These are phyloP conservation scores for Rhogogaster chlorosoma DNA, from an alignment of 2,888 invertebrate species.

Conservation along the genomic window DNA sequence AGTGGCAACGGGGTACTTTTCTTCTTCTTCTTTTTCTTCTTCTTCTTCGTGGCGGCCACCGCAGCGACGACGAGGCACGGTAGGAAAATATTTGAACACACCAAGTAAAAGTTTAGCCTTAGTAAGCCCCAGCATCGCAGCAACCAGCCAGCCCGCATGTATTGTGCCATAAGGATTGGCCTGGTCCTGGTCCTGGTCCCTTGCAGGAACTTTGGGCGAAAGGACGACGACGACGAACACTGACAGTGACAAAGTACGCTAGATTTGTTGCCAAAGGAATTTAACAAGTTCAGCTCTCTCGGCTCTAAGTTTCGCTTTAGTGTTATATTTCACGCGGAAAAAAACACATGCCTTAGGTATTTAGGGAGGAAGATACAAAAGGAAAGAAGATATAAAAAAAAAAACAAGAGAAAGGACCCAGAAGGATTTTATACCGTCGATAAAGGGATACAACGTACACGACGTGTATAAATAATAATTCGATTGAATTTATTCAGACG, in stretches of 20 bases:
- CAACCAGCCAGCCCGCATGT: neutral
- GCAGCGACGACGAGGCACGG: neutral
- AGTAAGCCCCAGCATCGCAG: neutral
- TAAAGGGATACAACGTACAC: neutral
- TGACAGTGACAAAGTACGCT: slow-evolving; percentile 39
- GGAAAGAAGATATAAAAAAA: neutral
- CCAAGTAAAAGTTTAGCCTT: neutral
- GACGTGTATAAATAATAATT: neutral
- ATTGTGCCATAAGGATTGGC: slow-evolving; percentile 10
- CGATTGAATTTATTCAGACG: neutral
- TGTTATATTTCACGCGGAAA: neutral
- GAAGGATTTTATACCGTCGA: neutral
- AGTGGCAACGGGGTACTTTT: neutral
- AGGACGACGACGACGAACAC: slow-evolving; percentile 8
- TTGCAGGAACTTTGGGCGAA: neutral
- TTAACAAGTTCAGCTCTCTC: slow-evolving; percentile 23
- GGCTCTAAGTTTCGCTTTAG: neutral
- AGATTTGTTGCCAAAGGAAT: slow-evolving; percentile 44
- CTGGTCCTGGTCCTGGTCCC: neutral
- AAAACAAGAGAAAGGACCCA: neutral
- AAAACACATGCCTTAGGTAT: neutral
- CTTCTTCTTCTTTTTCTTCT: neutral
- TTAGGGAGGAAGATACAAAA: neutral
- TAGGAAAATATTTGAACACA: slow-evolving; percentile 35
- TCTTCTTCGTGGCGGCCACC: neutral